Base-by-base conservation (phyloP, 2,888 invertebrate genomes). In the Perdita meconis region DNA sequence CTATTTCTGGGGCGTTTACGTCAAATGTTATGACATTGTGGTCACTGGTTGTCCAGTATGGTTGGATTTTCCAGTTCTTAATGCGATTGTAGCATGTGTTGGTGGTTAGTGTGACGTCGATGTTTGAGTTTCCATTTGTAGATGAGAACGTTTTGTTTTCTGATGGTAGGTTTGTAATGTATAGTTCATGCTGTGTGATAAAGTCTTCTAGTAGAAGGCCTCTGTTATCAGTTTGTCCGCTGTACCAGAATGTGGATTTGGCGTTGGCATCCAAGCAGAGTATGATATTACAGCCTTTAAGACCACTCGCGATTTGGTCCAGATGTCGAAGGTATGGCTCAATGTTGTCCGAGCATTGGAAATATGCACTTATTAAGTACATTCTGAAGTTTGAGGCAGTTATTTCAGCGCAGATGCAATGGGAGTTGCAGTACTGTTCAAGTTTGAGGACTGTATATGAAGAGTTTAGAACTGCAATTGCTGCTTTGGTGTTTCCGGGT, bases 11-110 rank as follows among this genome's bases (percentile, higher is more conserved):
- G 2, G 10, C 0, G 26, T 51, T 6, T 3, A 0, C 4, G 13
- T 0, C 13, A 12, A 67, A 67, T 0, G 26, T 10, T 1, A 67
- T 67, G 1, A 57, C 1, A 3, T 67, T 67, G 10, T 67, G 67
- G 4, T 67, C 67, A 30, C 67, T 67, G 0, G 34, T 6, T 0
- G 57, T 59, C 0, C 1, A 0, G 1, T 26, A 1, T 1, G 6
- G 0, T 0, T 16, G 47, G 2, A 67, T 8, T 13, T 26, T 22
- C 67, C 59, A 67, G 13, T 38, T 13, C 0, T 0, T 0, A 1
- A 67, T 34, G 12, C 19, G 6, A 0, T 38, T 16, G 5, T 0
- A n/a, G 0, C 5, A 16, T 34, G n/a, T 0, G 5, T 2, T 3
- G 6, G 1, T 51, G 0, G 30, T 3, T 0, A 67, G 26, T 0